Percentiles rank a stretch among this genome's conserved stretches.
Conservation (phyloP, 2,797 vertebrate genomes). For the Podargus strigoides region DNA sequence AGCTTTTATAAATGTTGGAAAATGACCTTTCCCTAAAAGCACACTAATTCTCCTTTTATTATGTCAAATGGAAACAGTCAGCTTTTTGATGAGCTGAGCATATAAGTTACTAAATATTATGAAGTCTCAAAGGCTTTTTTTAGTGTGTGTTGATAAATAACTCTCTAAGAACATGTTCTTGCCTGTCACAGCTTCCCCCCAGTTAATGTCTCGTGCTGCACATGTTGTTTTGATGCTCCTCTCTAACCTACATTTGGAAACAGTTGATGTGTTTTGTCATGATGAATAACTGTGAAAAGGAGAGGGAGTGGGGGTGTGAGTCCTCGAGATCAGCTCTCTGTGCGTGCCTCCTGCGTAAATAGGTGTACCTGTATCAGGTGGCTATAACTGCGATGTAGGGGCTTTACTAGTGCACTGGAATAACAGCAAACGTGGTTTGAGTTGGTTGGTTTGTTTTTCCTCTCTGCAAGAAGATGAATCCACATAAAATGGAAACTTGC, state of each 20-base stretch:
- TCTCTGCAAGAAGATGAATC: background rate
- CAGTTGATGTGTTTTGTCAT: background rate
- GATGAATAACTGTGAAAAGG: background rate
- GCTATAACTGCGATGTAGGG: background rate
- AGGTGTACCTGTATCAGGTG: background rate
- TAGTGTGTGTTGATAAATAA: background rate
- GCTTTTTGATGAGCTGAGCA: background rate
- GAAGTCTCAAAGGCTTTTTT: background rate
- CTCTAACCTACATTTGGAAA: background rate
- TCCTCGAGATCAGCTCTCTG: background rate
- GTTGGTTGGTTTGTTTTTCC: background rate
- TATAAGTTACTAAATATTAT: background rate
- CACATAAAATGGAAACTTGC: background rate
- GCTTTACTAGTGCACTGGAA: background rate
- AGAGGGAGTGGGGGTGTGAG: background rate
- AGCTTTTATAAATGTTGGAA: background rate
- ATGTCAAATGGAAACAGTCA: background rate
- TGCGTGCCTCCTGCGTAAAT: background rate
- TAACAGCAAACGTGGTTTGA: background rate
- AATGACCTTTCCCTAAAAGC: background rate
- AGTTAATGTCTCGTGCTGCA: background rate
- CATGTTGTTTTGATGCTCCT: background rate
- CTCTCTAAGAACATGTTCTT: background rate
- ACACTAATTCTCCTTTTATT: background rate
- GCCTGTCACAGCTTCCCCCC: background rate